These are phyloP conservation scores for Helicoverpa armigera DNA, from an alignment of 1,140 invertebrate species.

Conservation along the genomic window DNA sequence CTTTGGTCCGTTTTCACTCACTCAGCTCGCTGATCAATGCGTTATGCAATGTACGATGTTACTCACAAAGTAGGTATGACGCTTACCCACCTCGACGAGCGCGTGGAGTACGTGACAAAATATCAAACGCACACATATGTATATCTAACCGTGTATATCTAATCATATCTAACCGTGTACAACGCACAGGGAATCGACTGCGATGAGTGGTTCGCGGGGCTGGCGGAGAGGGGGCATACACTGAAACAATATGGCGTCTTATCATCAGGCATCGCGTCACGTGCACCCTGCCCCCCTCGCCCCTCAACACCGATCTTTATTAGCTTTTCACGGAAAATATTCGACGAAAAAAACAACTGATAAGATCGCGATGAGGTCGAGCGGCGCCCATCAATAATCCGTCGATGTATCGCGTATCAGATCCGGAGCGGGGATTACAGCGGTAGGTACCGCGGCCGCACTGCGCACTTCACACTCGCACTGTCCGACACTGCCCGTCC, in stretches of 20 bases:
- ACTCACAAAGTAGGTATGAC: not conserved
- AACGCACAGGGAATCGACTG: slow-evolving; percentile 9
- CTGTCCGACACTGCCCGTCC: not conserved
- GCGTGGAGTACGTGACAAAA: slow-evolving; percentile 34
- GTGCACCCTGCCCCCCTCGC: slow-evolving; percentile 56
- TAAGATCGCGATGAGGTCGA: slow-evolving; percentile 81
- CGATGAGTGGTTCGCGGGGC: slow-evolving; percentile 10
- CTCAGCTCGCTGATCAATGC: too few relatives aligned
- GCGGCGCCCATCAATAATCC: slow-evolving; percentile 82
- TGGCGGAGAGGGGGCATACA: slow-evolving; percentile 50
- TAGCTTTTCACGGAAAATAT: slow-evolving; percentile 82
- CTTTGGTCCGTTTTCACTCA: too few relatives aligned
- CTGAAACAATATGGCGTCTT: slow-evolving; percentile 83
- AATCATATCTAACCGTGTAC: not conserved
- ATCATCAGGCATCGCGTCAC: slow-evolving; percentile 71
- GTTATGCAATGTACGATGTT: not conserved
- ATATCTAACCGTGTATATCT: too few relatives aligned
- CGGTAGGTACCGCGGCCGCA: slow-evolving; percentile 16
- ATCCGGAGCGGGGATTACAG: slow-evolving; percentile 63
- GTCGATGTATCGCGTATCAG: slow-evolving; percentile 73
- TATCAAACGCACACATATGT: not conserved
- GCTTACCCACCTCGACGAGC: not conserved
- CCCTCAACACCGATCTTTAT: slow-evolving; percentile 61
- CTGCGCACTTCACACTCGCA: too few relatives aligned
- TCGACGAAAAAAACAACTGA: slow-evolving; percentile 82